Evolutionary conservation across 2,113 vertebrate species (phyloP).

Genomic region (Tricholaema leucomelas): DNA sequence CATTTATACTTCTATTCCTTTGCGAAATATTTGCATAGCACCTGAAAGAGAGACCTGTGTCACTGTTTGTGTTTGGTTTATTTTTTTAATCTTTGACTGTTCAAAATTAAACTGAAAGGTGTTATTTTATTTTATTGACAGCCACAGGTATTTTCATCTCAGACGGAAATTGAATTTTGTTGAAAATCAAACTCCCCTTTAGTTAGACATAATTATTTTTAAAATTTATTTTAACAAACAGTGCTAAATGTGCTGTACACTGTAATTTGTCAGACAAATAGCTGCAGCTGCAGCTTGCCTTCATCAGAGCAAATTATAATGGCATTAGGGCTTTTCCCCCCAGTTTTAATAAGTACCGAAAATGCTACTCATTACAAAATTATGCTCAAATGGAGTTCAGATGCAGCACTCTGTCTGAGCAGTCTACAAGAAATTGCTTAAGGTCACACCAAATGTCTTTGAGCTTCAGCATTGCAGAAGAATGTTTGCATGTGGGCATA

Average conservation of each 20-base stretch:
- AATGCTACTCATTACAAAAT: neutral
- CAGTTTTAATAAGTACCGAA: neutral
- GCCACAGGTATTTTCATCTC: neutral
- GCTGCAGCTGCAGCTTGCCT: neutral
- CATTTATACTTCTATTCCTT: neutral
- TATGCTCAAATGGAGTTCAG: neutral
- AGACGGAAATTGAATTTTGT: neutral
- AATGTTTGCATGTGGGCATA: accelerated
- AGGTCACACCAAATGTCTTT: neutral
- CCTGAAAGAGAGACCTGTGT: neutral
- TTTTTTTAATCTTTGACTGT: neutral
- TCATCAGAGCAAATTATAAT: neutral
- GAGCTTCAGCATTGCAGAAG: neutral
- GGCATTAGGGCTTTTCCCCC: accelerated
- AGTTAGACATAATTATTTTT: neutral
- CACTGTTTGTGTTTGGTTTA: neutral
- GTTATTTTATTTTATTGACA: neutral
- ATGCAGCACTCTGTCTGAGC: neutral
- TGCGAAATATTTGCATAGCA: neutral
- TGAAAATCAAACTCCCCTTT: neutral
- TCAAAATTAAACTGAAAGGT: neutral
- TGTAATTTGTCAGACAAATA: neutral
- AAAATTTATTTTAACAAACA: neutral
- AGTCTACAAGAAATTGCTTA: neutral
- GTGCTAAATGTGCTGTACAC: neutral